Base-by-base conservation (phyloP, 2,113 vertebrate genomes). In the Nyctibius bracteatus region DNA sequence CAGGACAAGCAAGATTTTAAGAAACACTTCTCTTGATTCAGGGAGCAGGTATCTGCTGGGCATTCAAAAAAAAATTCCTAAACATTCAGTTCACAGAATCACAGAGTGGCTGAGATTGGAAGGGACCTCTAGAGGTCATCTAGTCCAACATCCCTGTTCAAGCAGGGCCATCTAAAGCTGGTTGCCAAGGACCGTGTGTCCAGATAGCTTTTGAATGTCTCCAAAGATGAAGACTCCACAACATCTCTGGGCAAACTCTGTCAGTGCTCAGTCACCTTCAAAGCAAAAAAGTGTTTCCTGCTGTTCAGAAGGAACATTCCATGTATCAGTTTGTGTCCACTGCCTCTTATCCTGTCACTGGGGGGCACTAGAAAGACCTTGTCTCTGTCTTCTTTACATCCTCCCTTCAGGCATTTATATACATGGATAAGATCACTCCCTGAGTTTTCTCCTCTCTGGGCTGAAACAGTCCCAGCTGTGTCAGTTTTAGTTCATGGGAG, bases 201-300 rank as follows among this genome's bases (percentile, higher is more conserved):
- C 23, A 54, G n/a, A 43, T 2, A 2, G 1, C 5, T 72, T 67
- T 74, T 37, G 7, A 51, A 87, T 27, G 19, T 41, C 41, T n/a
- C 12, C 3, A 13, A 59, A 13, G 9, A 23, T 10, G 8, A 11
- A 43, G 6, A 65, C 8, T 68, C 35, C 10, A 51, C 22, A 68
- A 28, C 0, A 1, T 14, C 19, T 54, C 30, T 55, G 33, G 20
- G 10, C 22, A 67, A 63, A 0, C 0, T 77, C 13, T 79, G 21
- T 51, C 44, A 65, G 18, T 17, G 27, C 10, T 61, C 33, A 51
- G 24, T 67, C 24, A 77, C 10, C 6, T 2, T 31, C 6, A 51
- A 0, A 2, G 12, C 33, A 25, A 72, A 73, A 52, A 59, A 35
- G 7, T 24, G 1, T 14, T 87, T 70, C 17, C 14, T 63, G 20